Base-by-base conservation (phyloP, 2,888 invertebrate genomes). In the Hyposoter dolosus region DNA sequence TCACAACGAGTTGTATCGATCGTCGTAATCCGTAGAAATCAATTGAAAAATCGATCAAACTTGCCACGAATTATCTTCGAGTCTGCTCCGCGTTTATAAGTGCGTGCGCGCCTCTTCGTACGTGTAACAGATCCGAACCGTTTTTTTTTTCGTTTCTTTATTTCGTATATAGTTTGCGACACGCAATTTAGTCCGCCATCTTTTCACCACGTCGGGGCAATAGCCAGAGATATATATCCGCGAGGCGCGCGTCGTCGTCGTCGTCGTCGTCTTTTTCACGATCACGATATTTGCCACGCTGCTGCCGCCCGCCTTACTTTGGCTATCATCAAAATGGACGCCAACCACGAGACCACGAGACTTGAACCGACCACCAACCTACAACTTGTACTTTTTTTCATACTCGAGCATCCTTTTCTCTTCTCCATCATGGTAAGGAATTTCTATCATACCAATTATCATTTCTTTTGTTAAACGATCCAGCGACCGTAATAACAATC, bases 311-410 rank as follows among this genome's bases (percentile, higher is more conserved):
- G 50, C 68, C 76, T 60, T 19, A 50, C 50, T 53, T 32, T 77
- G 65, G 79, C 47, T 72, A 72, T 86, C 79, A 80, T 75, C 81
- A 85, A 88, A 88, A 88, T 88, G 88, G 87, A 82, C 75, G 87
- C 83, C 83, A 68, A 75, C 74, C 72, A 65, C 74, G 80, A 81
- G 85, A 66, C 84, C 69, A 50, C 78, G 74, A 50, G 40, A 23
- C 28, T 83, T 32, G 69, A 10, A 10, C 78, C 28, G 23, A 15
- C 47, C 15, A 43, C 47, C 32, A 28, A 56, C 32, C 28, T 53
- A 45, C 66, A 28, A 53, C 15, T 56, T 9, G 50, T 43, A 63
- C 28, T 40, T 69, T 80, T 43, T 75, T 28, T 71, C 3, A 7
- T 23, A 23, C 23, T n/a, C 68, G 10, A 47, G 7, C 47, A 66